Percentiles rank a stretch among this genome's conserved stretches.
phyloP scores from a whole-genome alignment of 2,888 invertebrate genomes.

The Trichopoda pennipes region DNA sequence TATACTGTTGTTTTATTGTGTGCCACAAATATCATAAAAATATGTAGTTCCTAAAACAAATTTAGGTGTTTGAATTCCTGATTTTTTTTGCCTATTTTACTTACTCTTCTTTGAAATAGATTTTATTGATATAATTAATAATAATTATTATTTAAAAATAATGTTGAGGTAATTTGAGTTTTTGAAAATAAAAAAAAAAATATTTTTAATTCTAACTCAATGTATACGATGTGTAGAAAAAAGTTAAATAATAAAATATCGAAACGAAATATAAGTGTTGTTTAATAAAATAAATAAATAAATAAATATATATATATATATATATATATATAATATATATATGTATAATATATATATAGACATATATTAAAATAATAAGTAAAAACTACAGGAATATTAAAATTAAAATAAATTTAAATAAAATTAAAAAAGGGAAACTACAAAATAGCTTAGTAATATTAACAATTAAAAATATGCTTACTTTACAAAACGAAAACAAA shows the following conservation, averaged over 20 bases:
- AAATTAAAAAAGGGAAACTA: constrained; percentile 52
- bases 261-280: constrained; percentile 59
- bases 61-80: constrained; percentile 48
- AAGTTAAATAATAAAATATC: constrained; percentile 29
- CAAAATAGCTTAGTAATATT: constrained; percentile 48
- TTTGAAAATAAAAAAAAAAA: constrained; percentile 32
- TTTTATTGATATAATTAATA: constrained; percentile 4
- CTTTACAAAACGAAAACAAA: neutral
- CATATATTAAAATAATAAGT: constrained; percentile 42
- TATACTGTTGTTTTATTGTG: constrained; percentile 15
- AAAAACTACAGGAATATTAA: constrained; percentile 65
- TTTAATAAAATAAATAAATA: constrained; percentile 46
- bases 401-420: constrained; percentile 21
- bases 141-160: constrained; percentile 6
- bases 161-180: constrained; percentile 31
- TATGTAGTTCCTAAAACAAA: constrained; percentile 60
- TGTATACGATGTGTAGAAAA: constrained; percentile 63
- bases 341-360: constrained; percentile 32
- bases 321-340: neutral
- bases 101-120: constrained; percentile 13
- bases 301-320: constrained; percentile 1
- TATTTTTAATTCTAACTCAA: constrained; percentile 45
- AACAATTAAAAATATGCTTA: constrained; percentile 33
- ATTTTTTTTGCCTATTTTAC: constrained; percentile 25
- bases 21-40: constrained; percentile 63